A percentile compares a stretch with the other conserved stretches of the same genome.
Conservation (phyloP, 2,113 vertebrate genomes). For the Tauraco erythrolophus region DNA sequence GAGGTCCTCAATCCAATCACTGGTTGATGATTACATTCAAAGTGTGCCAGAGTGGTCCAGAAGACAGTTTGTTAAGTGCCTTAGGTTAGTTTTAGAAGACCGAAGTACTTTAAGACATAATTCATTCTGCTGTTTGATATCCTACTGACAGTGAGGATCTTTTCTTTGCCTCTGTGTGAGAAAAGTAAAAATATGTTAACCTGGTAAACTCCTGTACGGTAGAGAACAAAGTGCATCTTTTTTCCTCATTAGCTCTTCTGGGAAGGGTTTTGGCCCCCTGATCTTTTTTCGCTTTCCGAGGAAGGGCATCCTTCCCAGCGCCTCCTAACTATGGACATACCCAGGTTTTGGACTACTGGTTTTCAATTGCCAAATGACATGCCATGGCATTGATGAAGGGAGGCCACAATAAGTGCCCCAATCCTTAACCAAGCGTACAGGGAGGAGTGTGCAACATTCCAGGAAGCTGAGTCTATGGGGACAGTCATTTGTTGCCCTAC, state of each 20-base stretch:
- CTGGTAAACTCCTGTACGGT: neutral
- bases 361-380: neutral
- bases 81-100: neutral
- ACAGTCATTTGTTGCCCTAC: neutral
- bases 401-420: neutral
- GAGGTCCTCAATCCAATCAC: neutral
- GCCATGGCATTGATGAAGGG: neutral
- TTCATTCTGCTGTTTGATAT: neutral
- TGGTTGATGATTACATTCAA: neutral
- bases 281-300: neutral
- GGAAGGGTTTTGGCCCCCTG: neutral
- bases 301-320: neutral
- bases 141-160: neutral
- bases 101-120: neutral
- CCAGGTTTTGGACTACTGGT: neutral
- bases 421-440: neutral
- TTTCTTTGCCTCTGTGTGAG: neutral
- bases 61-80: neutral
- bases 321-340: neutral
- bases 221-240: neutral
- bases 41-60: neutral
- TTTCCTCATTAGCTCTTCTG: neutral
- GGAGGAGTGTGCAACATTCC: slow-evolving; percentile 55
- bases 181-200: neutral
- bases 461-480: neutral